Percentiles rank a stretch among this genome's conserved stretches.
These are phyloP conservation scores for Caenorhabditis plicata DNA, from an alignment of 2,888 invertebrate genomes.

Conservation along the genomic window DNA sequence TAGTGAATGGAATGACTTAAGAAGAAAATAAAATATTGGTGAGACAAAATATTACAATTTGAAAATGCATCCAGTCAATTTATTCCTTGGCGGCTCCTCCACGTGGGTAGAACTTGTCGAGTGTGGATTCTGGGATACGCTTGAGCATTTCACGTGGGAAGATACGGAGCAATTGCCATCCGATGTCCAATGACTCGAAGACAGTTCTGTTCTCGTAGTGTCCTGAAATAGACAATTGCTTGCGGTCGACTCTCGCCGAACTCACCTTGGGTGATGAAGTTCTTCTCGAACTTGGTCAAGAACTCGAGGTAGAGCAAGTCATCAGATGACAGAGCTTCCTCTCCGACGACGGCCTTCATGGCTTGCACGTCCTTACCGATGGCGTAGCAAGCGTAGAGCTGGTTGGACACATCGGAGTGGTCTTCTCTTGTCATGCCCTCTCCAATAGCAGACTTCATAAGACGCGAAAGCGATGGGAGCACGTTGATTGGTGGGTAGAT, in stretches of 20 bases:
- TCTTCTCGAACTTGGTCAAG: slow-evolving; percentile 98
- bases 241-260: background rate
- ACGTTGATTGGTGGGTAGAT: slow-evolving; percentile 99
- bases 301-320: slow-evolving; percentile 97
- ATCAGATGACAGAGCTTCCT: slow-evolving; percentile 96
- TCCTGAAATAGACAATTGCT: slow-evolving; percentile 70
- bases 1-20: no score
- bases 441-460: slow-evolving; percentile 99
- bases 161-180: slow-evolving; percentile 98
- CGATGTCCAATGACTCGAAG: slow-evolving; percentile 97
- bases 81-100: slow-evolving; percentile 70
- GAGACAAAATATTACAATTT: no score
- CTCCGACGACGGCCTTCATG: slow-evolving; percentile 89
- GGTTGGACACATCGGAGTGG: slow-evolving; percentile 91
- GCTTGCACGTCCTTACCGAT: slow-evolving; percentile 83
- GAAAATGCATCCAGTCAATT: no score
- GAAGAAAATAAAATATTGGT: no score
- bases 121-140: slow-evolving; percentile 90
- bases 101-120: slow-evolving; percentile 97
- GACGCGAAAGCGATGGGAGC: slow-evolving; percentile 94
- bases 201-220: slow-evolving; percentile 98
- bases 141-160: slow-evolving; percentile 99
- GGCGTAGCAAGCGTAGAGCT: slow-evolving; percentile 96
- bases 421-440: slow-evolving; percentile 78
- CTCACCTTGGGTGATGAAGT: slow-evolving; percentile 88